A percentile compares a stretch with the other conserved stretches of the same genome.
Evolutionary conservation across 37 sponge, comb jelly and placozoan species (phyloP).

Genomic region (Trichoplax adhaerens): DNA sequence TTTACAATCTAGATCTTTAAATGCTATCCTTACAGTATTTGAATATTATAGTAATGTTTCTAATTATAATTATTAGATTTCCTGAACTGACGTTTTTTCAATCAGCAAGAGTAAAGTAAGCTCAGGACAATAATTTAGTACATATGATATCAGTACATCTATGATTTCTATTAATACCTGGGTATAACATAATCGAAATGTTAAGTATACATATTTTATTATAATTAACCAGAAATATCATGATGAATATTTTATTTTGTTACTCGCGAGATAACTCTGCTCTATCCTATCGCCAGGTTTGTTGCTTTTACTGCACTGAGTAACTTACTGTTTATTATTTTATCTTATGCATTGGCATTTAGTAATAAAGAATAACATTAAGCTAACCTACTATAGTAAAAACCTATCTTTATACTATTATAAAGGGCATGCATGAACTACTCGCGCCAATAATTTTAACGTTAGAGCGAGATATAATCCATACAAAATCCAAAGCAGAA

Average conservation of each 20-base stretch:
- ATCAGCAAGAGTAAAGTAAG: slow-evolving; percentile 1
- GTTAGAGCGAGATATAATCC: no score
- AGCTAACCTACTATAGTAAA: not conserved
- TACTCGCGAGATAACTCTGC: slow-evolving; percentile 61
- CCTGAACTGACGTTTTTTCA: slow-evolving; percentile 5
- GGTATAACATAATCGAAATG: slow-evolving; percentile 1
- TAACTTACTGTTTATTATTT: not conserved
- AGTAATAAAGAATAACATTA: not conserved
- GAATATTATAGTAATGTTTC: no score
- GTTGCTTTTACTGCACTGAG: not conserved
- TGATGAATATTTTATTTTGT: slow-evolving; percentile 75
- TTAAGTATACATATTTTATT: not conserved
- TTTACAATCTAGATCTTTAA: no score
- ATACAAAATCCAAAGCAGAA: no score
- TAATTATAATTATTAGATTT: no score
- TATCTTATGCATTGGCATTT: not conserved
- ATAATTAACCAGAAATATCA: slow-evolving; percentile 30
- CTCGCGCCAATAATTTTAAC: slow-evolving; percentile 72
- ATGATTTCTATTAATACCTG: not conserved
- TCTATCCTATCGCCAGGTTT: slow-evolving; percentile 62
- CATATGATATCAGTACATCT: not conserved
- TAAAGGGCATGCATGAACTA: slow-evolving; percentile 88
- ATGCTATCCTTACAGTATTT: no score
- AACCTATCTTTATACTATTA: not conserved
- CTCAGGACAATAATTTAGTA: no score